Evolutionary conservation across 2,113 vertebrate species (phyloP).

Genomic region (Pseudonaja textilis): DNA sequence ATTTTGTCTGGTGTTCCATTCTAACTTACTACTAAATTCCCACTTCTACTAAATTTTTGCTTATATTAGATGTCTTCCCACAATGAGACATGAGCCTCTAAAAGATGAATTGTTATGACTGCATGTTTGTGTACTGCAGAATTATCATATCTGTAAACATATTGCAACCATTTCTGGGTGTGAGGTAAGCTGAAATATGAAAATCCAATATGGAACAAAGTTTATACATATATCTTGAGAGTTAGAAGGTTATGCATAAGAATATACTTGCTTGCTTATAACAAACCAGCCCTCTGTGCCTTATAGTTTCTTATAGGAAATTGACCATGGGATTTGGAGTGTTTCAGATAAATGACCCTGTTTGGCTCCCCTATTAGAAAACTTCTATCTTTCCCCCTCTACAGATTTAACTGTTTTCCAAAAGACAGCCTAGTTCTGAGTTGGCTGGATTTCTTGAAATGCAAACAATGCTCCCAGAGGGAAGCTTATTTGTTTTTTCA

Average conservation of each 20-base stretch:
- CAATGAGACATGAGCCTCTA: background rate
- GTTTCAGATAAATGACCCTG: background rate
- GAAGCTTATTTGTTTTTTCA: slow-evolving; percentile 28
- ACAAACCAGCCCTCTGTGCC: background rate
- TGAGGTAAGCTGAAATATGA: background rate
- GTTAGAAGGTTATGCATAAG: background rate
- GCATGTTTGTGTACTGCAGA: background rate
- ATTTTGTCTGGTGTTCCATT: background rate
- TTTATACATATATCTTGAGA: background rate
- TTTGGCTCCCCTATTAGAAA: background rate
- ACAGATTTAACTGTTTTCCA: slow-evolving; percentile 8
- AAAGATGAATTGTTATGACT: background rate
- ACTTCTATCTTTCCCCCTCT: background rate
- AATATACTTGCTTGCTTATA: background rate
- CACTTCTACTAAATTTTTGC: background rate
- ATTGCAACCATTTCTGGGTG: background rate
- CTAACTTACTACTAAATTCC: background rate
- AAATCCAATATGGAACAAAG: background rate
- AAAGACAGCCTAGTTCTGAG: slow-evolving; percentile 2
- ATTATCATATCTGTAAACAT: background rate
- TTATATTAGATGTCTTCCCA: background rate
- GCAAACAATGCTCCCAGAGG: slow-evolving; percentile 25
- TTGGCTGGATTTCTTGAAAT: slow-evolving; percentile 21
- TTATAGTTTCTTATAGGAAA: background rate
- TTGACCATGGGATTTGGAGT: background rate